A percentile compares a stretch with the other conserved stretches of the same genome.
Conservation (phyloP, 2,113 vertebrate species). For the Zapornia atra region DNA sequence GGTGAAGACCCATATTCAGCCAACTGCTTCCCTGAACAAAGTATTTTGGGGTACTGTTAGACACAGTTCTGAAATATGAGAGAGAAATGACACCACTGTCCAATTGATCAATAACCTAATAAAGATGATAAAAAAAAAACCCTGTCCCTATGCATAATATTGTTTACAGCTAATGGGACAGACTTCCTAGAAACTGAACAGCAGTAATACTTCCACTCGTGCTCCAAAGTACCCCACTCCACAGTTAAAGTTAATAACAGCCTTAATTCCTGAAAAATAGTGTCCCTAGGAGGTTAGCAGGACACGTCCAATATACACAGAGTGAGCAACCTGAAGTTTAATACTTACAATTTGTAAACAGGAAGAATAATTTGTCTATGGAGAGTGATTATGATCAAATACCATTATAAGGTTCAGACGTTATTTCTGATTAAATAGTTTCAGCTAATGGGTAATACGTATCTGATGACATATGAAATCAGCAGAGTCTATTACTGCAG, state of each 20-base stretch:
- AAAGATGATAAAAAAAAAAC: not conserved
- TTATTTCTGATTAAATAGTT: not conserved
- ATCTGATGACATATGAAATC: not conserved
- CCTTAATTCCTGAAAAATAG: not conserved
- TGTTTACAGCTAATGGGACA: not conserved
- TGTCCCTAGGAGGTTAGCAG: not conserved
- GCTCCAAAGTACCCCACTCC: not conserved
- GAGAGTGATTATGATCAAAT: not conserved
- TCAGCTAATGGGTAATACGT: not conserved
- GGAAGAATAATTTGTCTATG: not conserved
- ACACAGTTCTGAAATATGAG: not conserved
- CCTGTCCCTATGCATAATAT: not conserved
- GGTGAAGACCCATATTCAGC: not conserved
- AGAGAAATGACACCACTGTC: not conserved
- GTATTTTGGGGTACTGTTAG: not conserved
- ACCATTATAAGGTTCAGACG: not conserved
- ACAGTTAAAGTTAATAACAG: not conserved
- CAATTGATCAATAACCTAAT: not conserved
- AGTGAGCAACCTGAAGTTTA: not conserved
- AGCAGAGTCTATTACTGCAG: not conserved
- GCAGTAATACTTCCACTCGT: not conserved
- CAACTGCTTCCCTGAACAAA: not conserved
- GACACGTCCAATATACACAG: fast-evolving
- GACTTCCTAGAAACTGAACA: not conserved
- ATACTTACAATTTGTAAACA: not conserved